Evolutionary conservation across 2,113 vertebrate species (phyloP).

Genomic region (Agelaius tricolor): DNA sequence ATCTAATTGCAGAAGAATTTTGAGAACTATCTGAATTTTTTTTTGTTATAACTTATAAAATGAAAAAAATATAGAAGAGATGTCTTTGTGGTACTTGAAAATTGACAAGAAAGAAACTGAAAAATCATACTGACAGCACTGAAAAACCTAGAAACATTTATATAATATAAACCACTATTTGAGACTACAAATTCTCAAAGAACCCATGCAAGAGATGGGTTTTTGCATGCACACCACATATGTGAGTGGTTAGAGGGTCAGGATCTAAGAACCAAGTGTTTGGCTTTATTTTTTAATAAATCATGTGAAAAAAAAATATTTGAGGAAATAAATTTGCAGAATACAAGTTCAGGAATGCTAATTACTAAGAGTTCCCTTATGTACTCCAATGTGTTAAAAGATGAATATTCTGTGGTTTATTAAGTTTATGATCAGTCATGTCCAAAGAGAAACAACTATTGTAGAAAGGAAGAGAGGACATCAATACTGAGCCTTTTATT

Average conservation of each 20-base stretch:
- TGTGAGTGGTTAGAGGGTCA: slow-evolving; percentile 29
- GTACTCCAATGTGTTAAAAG: slow-evolving; percentile 1
- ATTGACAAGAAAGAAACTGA: background rate
- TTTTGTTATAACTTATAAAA: background rate
- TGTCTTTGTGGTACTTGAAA: background rate
- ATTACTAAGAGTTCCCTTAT: slow-evolving; percentile 2
- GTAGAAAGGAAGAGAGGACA: background rate
- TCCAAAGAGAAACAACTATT: background rate
- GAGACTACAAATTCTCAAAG: background rate
- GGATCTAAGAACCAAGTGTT: slow-evolving; percentile 25
- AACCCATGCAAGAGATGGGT: background rate
- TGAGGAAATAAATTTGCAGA: slow-evolving; percentile 47
- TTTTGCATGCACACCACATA: slow-evolving; percentile 10
- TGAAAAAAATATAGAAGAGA: background rate
- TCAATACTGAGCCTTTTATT: background rate
- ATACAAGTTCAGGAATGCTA: slow-evolving; percentile 8
- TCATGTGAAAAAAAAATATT: background rate
- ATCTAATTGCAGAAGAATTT: background rate
- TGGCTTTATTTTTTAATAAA: slow-evolving; percentile 49
- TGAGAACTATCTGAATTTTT: background rate
- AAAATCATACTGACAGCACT: background rate
- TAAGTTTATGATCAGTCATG: background rate
- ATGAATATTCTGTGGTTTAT: slow-evolving; percentile 29
- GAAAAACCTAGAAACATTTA: background rate
- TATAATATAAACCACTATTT: background rate